Base-by-base conservation (phyloP, 2,113 vertebrate genomes). In the Oreotrochilus melanogaster region DNA sequence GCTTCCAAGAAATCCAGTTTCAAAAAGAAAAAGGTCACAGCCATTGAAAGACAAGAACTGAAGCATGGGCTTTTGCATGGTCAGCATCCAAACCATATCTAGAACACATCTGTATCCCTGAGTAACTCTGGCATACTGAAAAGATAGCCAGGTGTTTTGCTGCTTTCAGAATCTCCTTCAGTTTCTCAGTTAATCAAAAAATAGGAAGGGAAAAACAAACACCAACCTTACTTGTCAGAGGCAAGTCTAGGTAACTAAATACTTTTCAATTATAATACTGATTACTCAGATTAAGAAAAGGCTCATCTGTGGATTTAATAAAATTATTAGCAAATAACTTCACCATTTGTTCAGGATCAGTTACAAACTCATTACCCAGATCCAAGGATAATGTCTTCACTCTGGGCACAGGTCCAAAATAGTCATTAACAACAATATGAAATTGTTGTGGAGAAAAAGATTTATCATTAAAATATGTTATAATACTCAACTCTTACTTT, bases 401-500 rank as follows among this genome's bases (percentile, higher is more conserved):
- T 87, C 70, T 86, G 57, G 94, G 94, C 95, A 89, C 11, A 58
- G 16, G 13, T 91, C 91, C 95, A 96, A 95, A 95, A 96, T 62
- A 78, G 81, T 95, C 95, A 95, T 97, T 95, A 96, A 95, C 72
- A 93, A 95, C 69, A 93, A 85, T 72, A 92, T 25, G 62, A 95
- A 96, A 95, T 73, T 82, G 61, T 91, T 92, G 66, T 31, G 8
- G 66, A 93, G 50, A 94, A 94, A 76, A 91, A 92, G 67, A 95
- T 95, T 89, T 95, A 87, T 95, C 91, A 84, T 92, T 61, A 85
- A 85, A 95, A 79, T 89, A 79, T 90, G 80, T 82, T 87, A 94
- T 35, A 93, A 93, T 91, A 86, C 66, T 95, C 92, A 94, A 70
- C 58, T 73, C 75, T 85, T 82, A 65, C 61, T 92, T 93, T 94